These are phyloP conservation scores for Typhlomys cinereus DNA, from an alignment of 2,113 vertebrate genomes.

Conservation along the genomic window DNA sequence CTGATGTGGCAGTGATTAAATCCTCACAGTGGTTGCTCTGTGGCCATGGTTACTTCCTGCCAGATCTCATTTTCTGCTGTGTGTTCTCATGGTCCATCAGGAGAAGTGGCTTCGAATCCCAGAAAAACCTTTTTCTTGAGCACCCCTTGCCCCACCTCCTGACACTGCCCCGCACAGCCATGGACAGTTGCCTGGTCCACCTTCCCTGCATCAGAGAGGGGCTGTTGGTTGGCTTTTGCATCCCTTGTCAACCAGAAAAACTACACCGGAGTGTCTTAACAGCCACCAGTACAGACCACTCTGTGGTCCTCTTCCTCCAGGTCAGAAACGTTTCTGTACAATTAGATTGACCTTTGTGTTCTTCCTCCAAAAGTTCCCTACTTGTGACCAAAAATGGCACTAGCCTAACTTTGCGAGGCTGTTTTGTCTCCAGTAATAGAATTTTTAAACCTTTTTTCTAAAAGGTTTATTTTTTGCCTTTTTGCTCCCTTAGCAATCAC, in stretches of 20 bases:
- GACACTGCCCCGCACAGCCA: not conserved
- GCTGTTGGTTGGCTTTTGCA: not conserved
- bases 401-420: not conserved
- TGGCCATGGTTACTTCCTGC: not conserved
- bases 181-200: not conserved
- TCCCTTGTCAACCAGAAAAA: not conserved
- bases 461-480: not conserved
- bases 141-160: rapidly evolving
- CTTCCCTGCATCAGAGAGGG: not conserved
- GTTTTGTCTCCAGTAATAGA: not conserved
- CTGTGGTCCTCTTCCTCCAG: not conserved
- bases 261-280: not conserved
- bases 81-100: not conserved
- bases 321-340: not conserved
- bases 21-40: not conserved
- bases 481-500: not conserved
- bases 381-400: not conserved
- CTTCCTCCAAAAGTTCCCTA: not conserved
- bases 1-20: rapidly evolving
- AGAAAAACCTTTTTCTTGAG: not conserved
- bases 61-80: not conserved
- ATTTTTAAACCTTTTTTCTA: not conserved
- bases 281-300: not conserved
- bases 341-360: rapidly evolving
- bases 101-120: not conserved